Evolutionary conservation across 2,888 invertebrate genomes (phyloP).

Genomic region (Conistra vaccinii): DNA sequence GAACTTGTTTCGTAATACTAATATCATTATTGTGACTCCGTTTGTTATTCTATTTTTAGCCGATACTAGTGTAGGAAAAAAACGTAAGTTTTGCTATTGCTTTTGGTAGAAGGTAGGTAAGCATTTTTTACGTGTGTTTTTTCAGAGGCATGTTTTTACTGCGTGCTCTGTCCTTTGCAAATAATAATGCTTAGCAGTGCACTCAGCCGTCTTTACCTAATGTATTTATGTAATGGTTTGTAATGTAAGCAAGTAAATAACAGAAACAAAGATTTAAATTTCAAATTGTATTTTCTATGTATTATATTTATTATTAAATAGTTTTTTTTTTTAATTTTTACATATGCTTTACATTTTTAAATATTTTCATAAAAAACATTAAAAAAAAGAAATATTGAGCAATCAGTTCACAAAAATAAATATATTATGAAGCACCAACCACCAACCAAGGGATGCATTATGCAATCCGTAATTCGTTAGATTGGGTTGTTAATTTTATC

Average conservation of each 20-base stretch:
- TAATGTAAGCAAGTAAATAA: neutral
- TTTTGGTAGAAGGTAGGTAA: neutral
- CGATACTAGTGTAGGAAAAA: neutral
- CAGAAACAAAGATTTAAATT: neutral
- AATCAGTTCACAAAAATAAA: too few relatives aligned
- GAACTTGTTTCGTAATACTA: slow-evolving; percentile 36
- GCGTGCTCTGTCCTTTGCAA: neutral
- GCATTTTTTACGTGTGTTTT: slow-evolving; percentile 10
- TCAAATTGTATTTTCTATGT: neutral
- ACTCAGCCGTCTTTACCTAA: neutral
- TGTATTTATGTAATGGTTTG: neutral
- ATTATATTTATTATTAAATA: too few relatives aligned
- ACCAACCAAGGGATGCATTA: neutral
- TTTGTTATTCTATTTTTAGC: slow-evolving; percentile 46
- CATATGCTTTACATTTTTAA: too few relatives aligned
- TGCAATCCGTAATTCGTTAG: neutral
- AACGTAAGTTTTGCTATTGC: neutral
- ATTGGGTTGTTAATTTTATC: neutral
- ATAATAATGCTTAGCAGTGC: slow-evolving; percentile 2
- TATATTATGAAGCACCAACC: too few relatives aligned
- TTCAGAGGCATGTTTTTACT: neutral
- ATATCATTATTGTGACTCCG: slow-evolving; percentile 11
- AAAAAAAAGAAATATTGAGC: too few relatives aligned
- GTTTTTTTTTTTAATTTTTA: neutral
- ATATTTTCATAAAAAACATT: too few relatives aligned